A percentile compares a stretch with the other conserved stretches of the same genome.
These are phyloP conservation scores for Eupithecia exiguata DNA, from an alignment of 2,888 invertebrate species.

Conservation along the genomic window DNA sequence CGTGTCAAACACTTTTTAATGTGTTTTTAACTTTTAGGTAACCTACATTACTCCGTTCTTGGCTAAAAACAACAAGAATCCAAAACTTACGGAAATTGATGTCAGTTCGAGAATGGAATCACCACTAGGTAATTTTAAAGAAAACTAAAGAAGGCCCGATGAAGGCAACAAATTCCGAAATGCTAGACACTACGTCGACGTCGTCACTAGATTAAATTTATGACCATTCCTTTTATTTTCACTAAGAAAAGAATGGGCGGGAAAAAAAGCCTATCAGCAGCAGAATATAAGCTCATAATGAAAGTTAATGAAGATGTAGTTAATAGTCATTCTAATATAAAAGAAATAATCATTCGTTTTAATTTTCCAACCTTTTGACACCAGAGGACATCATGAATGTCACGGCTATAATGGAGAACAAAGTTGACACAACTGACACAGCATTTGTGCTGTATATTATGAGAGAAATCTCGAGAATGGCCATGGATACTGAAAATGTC, in stretches of 20 bases:
- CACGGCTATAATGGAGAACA: constrained; percentile 43
- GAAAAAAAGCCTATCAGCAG: neutral
- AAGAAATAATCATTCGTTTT: no score
- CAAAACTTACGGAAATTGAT: constrained; percentile 55
- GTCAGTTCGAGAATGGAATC: constrained; percentile 48
- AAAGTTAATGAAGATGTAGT: neutral
- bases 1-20: neutral
- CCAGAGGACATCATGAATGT: constrained; percentile 44
- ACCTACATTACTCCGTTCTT: constrained; percentile 55
- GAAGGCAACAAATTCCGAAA: neutral
- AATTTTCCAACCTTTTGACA: constrained; percentile 11
- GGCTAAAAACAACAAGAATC: constrained; percentile 47
- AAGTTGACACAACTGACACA: constrained; percentile 17
- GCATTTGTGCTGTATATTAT: constrained; percentile 34
- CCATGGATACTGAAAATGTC: constrained; percentile 44
- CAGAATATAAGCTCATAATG: neutral
- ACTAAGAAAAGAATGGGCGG: neutral
- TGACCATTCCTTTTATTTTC: neutral
- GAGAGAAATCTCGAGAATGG: constrained; percentile 33
- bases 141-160: neutral
- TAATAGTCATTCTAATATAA: no score
- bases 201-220: neutral
- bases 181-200: no score
- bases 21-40: constrained; percentile 49
- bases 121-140: constrained; percentile 43